Base-by-base conservation (phyloP, 1,140 invertebrate genomes). In the Nymphalis io region DNA sequence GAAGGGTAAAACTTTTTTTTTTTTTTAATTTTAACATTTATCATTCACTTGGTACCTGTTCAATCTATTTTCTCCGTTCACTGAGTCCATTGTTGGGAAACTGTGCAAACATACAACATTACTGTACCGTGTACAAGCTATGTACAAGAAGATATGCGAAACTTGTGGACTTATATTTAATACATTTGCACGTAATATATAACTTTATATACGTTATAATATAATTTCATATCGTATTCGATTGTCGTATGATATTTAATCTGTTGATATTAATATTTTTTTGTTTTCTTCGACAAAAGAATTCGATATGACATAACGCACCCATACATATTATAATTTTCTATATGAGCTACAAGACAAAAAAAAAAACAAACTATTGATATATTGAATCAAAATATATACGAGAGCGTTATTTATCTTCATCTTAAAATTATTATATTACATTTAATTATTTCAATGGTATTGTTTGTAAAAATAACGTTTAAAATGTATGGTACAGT, bases 21-120 rank as follows among this genome's bases (percentile, higher is more conserved):
- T 59, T 39, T 21, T 53, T 53, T 53, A 3, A 20, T 8, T 53
- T 53, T 21, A 67, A 58, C 44, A 46, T 77, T 63, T 75, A 75
- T 80, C 79, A 78, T 71, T 85, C 72, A 44, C 63, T 53, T 60
- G 78, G 83, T 93, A 93, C 93, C 93, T 93, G 93, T 92, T 93
- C 74, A 93, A 91, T 76, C 92, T 93, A 93, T 93, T 92, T 81
- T 93, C 91, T 79, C 90, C 91, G 77, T 90, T 91, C 82, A 91
- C 60, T 73, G 89, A 81, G 82, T 92, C 90, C 87, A 85, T 80
- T 78, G 85, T 80, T 74, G 90, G 87, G 88, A 88, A 92, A 87
- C 92, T 92, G 92, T 88, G 87, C 83, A 88, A 83, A 92, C 83
- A 89, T 82, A 85, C 62, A 81, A 82, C 62, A 81, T 85, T 84